Evolutionary conservation across 2,888 invertebrate genomes (phyloP).

Genomic region (Pyrgus malvae): DNA sequence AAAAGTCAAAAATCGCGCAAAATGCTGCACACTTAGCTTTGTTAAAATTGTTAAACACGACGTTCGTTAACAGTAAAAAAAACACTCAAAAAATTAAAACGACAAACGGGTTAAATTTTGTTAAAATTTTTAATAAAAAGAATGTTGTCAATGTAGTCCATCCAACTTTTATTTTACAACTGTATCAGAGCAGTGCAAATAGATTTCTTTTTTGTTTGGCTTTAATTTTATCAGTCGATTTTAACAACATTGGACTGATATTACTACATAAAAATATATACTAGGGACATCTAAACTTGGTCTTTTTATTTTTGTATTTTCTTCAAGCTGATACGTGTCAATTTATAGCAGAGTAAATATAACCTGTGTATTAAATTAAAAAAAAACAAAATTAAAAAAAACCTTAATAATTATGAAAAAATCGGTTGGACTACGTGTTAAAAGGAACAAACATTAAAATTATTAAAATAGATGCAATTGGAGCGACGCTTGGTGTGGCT

Average conservation of each 20-base stretch:
- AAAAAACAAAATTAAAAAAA: not conserved
- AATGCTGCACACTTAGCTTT: constrained; percentile 18
- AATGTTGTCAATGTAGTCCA: constrained; percentile 18
- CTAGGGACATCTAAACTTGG: too few relatives aligned
- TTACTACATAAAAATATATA: too few relatives aligned
- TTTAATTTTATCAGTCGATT: not conserved
- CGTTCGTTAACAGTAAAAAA: constrained; percentile 12
- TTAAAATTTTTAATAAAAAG: constrained; percentile 1
- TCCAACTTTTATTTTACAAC: constrained; percentile 13
- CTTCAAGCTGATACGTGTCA: too few relatives aligned
- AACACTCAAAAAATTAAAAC: constrained; percentile 23
- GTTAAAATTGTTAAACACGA: constrained; percentile 27
- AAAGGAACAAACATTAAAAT: constrained; percentile 34
- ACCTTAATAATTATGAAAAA: constrained; percentile 5
- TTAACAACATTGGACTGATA: too few relatives aligned
- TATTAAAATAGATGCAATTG: constrained; percentile 14
- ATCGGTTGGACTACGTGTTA: constrained; percentile 31
- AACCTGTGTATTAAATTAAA: not conserved
- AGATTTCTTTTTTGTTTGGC: too few relatives aligned
- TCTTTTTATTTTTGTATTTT: too few relatives aligned
- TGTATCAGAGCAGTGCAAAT: too few relatives aligned
- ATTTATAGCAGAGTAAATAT: not conserved
- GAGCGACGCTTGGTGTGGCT: constrained; percentile 12
- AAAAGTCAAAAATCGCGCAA: constrained; percentile 5
- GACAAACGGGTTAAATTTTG: constrained; percentile 21